phyloP scores from a whole-genome alignment of 2,888 invertebrate genomes.

The Noctua janthe region DNA sequence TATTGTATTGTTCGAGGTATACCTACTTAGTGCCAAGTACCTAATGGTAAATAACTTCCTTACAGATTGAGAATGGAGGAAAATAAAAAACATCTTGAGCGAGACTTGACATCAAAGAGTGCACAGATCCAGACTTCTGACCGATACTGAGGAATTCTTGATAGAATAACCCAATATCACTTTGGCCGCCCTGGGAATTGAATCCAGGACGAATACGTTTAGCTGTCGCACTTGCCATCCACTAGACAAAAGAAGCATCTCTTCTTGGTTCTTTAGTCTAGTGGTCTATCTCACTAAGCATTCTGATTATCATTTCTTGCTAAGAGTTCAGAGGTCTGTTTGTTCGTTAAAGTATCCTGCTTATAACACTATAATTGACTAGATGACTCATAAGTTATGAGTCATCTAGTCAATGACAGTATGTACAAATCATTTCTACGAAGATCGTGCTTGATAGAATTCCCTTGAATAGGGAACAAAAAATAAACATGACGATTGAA shows the following conservation, averaged over 20 bases:
- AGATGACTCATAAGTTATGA: not conserved
- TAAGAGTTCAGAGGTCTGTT: constrained; percentile 25
- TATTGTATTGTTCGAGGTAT: not conserved
- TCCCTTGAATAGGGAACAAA: constrained; percentile 15
- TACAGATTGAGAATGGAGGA: not conserved
- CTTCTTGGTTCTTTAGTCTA: not conserved
- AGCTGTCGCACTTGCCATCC: not conserved
- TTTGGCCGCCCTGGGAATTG: no score
- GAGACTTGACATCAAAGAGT: not conserved
- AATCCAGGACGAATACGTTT: not conserved
- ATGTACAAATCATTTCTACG: constrained; percentile 4
- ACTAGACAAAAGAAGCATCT: not conserved
- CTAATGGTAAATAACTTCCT: not conserved
- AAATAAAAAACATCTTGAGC: constrained; percentile 19
- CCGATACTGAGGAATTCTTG: not conserved
- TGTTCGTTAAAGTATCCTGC: not conserved
- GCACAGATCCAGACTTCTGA: not conserved
- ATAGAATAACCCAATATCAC: not conserved
- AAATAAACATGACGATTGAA: constrained; percentile 34
- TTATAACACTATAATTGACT: no score
- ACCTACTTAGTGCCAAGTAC: not conserved
- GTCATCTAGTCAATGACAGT: not conserved
- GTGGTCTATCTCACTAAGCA: not conserved
- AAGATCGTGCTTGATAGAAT: constrained; percentile 6
- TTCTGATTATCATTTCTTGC: constrained; percentile 20